Conservation (phyloP, 2,113 vertebrate genomes). For the Sinosuthora webbiana region DNA sequence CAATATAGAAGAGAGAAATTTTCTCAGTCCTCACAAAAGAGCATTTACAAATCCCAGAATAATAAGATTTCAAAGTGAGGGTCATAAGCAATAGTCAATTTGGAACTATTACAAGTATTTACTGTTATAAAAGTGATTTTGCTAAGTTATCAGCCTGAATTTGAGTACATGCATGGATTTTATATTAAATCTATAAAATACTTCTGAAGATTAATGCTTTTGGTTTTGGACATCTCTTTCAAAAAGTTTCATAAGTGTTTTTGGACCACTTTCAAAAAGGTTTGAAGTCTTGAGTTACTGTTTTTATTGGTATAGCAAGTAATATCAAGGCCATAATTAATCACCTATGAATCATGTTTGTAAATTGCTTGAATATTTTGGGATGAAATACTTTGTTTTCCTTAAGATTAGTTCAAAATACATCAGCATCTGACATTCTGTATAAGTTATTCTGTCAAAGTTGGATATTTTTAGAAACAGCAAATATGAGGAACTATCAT, state of each 20-base stretch:
- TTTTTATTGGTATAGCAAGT: background rate
- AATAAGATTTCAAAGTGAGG: background rate
- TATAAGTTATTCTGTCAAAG: background rate
- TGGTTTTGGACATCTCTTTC: background rate
- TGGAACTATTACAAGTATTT: background rate
- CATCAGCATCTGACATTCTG: background rate
- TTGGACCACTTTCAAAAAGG: background rate
- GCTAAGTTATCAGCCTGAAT: background rate
- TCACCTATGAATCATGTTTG: background rate
- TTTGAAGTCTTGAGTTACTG: background rate
- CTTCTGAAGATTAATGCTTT: background rate
- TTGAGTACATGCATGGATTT: background rate
- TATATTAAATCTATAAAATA: background rate
- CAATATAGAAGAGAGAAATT: background rate
- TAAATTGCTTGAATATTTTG: background rate
- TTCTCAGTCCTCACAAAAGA: background rate
- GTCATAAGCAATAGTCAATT: background rate
- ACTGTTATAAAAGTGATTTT: background rate
- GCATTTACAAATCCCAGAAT: background rate
- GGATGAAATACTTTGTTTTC: constrained; percentile 10
- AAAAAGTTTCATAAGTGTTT: background rate
- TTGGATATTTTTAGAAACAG: constrained; percentile 1
- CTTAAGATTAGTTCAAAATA: background rate
- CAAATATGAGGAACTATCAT: background rate
- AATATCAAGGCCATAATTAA: background rate